Percentiles rank a stretch among this genome's conserved stretches.
These are phyloP conservation scores for Dryococelus australis DNA, from an alignment of 2,888 invertebrate genomes.

Conservation along the genomic window DNA sequence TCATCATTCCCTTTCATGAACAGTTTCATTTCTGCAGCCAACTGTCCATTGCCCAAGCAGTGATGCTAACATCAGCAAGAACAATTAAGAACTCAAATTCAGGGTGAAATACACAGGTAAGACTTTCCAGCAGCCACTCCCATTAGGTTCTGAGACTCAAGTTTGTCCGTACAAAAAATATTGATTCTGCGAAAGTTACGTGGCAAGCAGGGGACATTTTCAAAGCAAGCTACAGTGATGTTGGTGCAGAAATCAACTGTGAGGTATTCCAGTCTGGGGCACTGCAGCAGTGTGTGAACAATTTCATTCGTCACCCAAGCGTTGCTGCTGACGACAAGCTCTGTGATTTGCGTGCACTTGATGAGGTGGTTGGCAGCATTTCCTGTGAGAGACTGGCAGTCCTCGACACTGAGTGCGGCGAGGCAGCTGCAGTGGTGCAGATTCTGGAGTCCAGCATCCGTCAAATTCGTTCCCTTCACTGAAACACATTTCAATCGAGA, in stretches of 20 bases:
- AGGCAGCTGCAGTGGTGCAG: not conserved
- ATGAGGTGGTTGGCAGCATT: not conserved
- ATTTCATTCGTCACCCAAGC: not conserved
- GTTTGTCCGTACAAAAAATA: not conserved
- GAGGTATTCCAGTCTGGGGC: not conserved
- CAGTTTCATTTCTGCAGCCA: no score
- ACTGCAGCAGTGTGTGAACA: not conserved
- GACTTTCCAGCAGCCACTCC: not conserved
- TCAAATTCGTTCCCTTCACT: not conserved
- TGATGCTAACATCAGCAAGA: no score
- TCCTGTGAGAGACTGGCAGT: not conserved
- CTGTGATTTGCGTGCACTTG: not conserved
- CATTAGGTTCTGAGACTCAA: not conserved
- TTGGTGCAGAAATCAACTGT: not conserved
- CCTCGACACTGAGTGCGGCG: not conserved
- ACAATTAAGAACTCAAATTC: not conserved
- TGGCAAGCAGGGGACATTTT: not conserved
- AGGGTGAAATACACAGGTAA: not conserved
- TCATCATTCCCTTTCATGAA: no score
- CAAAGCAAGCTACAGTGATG: not conserved
- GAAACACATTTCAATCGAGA: not conserved
- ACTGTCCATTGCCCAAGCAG: no score
- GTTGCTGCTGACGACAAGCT: not conserved
- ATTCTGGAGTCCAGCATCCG: not conserved
- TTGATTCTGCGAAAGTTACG: not conserved